Base-by-base conservation (phyloP, 2,797 vertebrate species). In the Pachyuromys duprasi region DNA sequence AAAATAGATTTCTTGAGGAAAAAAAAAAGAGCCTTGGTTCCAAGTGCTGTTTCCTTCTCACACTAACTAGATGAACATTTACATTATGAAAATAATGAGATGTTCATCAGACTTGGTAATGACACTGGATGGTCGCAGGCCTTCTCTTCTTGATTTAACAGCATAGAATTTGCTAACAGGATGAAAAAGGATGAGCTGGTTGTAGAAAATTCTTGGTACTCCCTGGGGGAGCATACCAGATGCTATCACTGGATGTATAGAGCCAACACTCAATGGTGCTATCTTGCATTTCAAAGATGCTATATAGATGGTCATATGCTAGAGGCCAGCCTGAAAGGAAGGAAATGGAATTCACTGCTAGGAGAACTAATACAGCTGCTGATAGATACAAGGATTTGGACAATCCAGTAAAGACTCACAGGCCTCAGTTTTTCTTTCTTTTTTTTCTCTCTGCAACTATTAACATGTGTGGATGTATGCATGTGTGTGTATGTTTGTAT, bases 41-140 rank as follows among this genome's bases (percentile, higher is more conserved):
- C 74, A 84, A 45, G 55, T 72, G 42, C 3, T 57, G 4, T 89
- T 86, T 87, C 45, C 75, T 95, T 89, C 42, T 81, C 80, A 26
- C 78, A 33, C 86, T 94, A 74, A 96, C 22, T 96, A 96, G 70
- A 92, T 89, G 92, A 94, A 92, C 91, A 65, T 82, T 95, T 93
- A 97, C 93, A 90, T 96, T 75, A 67, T 83, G 53, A 76, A 75
- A 95, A 84, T 89, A 91, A 83, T 91, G 74, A 87, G 55, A 93
- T 95, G 90, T 74, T 87, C 70, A 69, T 95, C 87, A 92, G 92
- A 90, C 67, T 96, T 91, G 82, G 86, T 75, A 89, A 95, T 88
- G 83, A 90, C 57, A 55, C 18, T 62, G 49, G 67, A 79, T 91
- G 45, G 83, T 55, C 70, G 70, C 17, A 31, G 49, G 39, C 26